phyloP scores from a whole-genome alignment of 37 sponge, comb jelly and placozoan species.

The Theonella swinhoei region DNA sequence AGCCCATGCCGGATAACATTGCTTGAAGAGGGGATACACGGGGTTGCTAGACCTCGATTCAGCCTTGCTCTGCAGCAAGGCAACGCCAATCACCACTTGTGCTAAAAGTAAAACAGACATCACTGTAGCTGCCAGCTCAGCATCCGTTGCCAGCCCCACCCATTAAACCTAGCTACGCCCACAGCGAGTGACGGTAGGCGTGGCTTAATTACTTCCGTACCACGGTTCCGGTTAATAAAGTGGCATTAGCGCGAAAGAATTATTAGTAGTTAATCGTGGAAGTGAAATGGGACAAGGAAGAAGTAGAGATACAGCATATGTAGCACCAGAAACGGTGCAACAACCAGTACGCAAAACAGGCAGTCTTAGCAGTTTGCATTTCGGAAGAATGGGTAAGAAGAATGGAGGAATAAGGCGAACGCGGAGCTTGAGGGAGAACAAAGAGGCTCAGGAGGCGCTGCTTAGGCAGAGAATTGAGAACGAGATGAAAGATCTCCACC shows the following conservation, averaged over 20 bases:
- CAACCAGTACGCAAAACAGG: constrained; percentile 46
- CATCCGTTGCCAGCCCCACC: too few species aligned
- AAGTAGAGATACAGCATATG: constrained; percentile 41
- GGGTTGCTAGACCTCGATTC: too few species aligned
- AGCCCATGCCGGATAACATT: neutral
- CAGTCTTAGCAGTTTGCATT: constrained; percentile 52
- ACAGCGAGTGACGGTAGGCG: too few species aligned
- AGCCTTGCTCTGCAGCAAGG: too few species aligned
- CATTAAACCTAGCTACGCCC: too few species aligned
- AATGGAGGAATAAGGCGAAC: constrained; percentile 24
- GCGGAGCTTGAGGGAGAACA: constrained; percentile 35
- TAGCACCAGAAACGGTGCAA: constrained; percentile 20
- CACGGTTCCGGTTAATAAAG: too few species aligned
- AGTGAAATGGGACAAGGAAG: constrained; percentile 62
- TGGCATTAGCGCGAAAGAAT: too few species aligned
- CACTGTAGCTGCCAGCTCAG: too few species aligned
- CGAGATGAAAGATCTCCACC: constrained; percentile 62
- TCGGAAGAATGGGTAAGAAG: constrained; percentile 32
- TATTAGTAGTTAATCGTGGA: too few species aligned
- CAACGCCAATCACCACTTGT: too few species aligned
- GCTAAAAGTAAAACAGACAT: too few species aligned
- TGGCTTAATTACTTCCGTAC: too few species aligned
- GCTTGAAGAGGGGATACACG: neutral
- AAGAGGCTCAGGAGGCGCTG: constrained; percentile 48
- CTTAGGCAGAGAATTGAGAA: constrained; percentile 54